These are phyloP conservation scores for Pseudochirops corinnae DNA, from an alignment of 2,797 vertebrate species.

Conservation along the genomic window DNA sequence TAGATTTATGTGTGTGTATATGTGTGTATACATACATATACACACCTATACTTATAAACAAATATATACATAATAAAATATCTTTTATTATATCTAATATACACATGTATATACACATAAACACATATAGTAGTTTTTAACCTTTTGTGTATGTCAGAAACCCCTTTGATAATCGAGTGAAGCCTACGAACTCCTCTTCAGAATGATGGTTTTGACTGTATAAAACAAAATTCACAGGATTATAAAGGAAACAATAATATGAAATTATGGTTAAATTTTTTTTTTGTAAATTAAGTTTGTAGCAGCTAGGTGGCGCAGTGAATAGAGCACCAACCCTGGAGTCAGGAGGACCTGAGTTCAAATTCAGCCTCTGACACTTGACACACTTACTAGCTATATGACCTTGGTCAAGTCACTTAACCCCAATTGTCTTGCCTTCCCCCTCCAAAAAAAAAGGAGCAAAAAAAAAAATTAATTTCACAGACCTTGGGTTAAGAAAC, in stretches of 20 bases:
- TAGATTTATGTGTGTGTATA: neutral
- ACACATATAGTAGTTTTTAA: neutral
- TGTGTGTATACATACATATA: neutral
- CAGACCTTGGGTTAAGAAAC: neutral
- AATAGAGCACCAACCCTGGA: no score
- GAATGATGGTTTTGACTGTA: neutral
- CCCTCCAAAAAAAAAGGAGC: no score
- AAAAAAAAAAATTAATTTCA: neutral
- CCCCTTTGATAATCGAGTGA: neutral
- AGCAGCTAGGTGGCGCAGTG: no score
- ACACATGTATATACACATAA: neutral
- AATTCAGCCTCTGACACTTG: no score
- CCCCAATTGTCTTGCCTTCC: no score
- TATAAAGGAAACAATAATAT: neutral
- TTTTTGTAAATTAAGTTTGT: neutral
- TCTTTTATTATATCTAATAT: neutral
- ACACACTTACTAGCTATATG: no score
- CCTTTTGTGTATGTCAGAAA: neutral
- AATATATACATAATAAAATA: neutral
- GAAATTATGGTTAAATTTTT: neutral
- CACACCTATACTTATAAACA: no score
- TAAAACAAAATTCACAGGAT: neutral
- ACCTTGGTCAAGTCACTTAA: no score
- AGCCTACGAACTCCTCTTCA: neutral
- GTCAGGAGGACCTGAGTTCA: no score